Conservation (phyloP, 2,113 vertebrate genomes). For the Varanus komodoensis region DNA sequence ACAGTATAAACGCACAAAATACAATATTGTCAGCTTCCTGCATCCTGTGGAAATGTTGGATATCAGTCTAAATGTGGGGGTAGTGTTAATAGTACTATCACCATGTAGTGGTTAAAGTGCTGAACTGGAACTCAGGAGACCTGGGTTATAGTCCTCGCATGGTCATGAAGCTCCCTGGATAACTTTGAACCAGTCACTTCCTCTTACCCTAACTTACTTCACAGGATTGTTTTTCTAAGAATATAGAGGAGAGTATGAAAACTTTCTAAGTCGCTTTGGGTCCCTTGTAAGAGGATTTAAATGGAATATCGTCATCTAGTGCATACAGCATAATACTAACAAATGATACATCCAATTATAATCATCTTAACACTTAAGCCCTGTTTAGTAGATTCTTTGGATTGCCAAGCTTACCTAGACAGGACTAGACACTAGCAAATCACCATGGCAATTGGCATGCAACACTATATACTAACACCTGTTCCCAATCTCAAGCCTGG, state of each 20-base stretch:
- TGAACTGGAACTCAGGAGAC: no score
- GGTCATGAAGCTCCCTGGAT: no score
- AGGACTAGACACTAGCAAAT: not conserved
- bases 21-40: not conserved
- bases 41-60: not conserved
- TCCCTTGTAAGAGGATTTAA: no score
- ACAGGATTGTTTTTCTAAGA: no score
- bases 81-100: not conserved
- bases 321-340: not conserved
- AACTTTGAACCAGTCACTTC: no score
- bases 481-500: not conserved
- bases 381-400: not conserved
- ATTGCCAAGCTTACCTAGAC: not conserved
- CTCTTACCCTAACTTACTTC: no score
- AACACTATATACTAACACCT: not conserved
- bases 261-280: no score
- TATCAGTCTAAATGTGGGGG: not conserved
- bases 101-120: not conserved
- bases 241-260: no score
- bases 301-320: not conserved
- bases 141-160: no score
- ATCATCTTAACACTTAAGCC: not conserved
- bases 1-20: not conserved
- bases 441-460: not conserved
- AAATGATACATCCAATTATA: not conserved